These are phyloP conservation scores for Meiosimyza decipiens DNA, from an alignment of 2,888 invertebrate genomes.

Conservation along the genomic window DNA sequence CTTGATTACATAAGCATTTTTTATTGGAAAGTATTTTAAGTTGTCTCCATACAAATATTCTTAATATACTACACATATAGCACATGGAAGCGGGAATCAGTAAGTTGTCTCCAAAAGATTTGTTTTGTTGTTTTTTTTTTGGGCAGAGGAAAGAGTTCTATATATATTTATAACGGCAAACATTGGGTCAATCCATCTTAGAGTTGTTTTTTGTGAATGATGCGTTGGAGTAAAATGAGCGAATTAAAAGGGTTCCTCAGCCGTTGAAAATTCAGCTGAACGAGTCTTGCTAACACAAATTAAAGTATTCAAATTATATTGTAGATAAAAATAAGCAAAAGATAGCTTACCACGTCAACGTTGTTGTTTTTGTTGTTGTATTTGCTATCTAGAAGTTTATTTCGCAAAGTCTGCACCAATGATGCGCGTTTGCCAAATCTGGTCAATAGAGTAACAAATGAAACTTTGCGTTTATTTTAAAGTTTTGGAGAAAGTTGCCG, in stretches of 20 bases:
- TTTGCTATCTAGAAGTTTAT: constrained; percentile 51
- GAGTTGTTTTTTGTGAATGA: background rate
- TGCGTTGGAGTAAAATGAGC: background rate
- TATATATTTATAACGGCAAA: too few relatives aligned
- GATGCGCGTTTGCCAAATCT: constrained; percentile 63
- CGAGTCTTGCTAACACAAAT: constrained; percentile 49
- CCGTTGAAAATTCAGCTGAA: constrained; percentile 47
- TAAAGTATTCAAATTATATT: background rate
- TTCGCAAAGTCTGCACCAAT: constrained; percentile 55
- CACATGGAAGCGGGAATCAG: background rate
- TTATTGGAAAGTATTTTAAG: background rate
- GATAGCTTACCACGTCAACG: constrained; percentile 48
- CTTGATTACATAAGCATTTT: too few relatives aligned
- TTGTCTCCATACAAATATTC: constrained; percentile 3
- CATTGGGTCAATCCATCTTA: background rate
- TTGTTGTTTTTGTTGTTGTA: constrained; percentile 27
- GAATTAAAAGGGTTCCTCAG: constrained; percentile 52
- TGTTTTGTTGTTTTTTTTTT: background rate
- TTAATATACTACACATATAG: background rate
- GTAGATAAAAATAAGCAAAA: background rate
- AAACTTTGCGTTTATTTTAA: background rate
- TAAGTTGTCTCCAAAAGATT: background rate
- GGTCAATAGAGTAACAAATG: constrained; percentile 1
- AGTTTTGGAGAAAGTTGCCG: too few relatives aligned
- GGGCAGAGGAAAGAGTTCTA: background rate